phyloP scores from a whole-genome alignment of 2,797 vertebrate species.

The Lacerta bilineata region DNA sequence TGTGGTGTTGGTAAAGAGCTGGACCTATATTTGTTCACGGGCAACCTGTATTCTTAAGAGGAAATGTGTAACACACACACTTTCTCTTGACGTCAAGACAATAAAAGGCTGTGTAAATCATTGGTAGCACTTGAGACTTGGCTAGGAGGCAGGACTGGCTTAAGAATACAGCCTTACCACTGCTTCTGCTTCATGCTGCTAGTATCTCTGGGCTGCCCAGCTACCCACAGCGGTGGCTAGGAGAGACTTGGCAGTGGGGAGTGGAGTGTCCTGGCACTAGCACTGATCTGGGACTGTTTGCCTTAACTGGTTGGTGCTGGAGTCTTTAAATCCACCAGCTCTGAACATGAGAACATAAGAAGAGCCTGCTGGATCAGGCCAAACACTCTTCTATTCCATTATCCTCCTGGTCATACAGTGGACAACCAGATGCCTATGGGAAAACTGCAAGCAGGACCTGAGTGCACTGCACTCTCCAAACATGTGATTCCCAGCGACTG shows the following conservation, averaged over 20 bases:
- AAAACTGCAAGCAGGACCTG: too few relatives aligned
- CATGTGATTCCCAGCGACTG: too few relatives aligned
- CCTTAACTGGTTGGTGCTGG: background rate
- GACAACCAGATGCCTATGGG: too few relatives aligned
- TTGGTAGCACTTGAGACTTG: background rate
- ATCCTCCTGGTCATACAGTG: too few relatives aligned
- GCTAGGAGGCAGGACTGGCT: background rate
- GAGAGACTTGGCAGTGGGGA: background rate
- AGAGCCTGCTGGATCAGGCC: too few relatives aligned
- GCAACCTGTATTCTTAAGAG: background rate
- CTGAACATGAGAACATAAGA: too few relatives aligned
- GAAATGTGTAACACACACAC: background rate
- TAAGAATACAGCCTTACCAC: background rate
- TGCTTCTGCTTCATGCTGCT: background rate
- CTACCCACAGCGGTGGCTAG: background rate
- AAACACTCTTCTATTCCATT: too few relatives aligned
- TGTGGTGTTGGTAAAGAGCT: background rate
- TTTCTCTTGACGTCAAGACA: background rate
- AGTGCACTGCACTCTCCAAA: too few relatives aligned
- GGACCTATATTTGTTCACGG: conserved; percentile 4
- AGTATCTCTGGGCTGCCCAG: too few relatives aligned
- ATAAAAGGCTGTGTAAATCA: background rate
- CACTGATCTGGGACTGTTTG: background rate
- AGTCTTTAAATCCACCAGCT: background rate
- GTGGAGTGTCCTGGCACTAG: background rate